These are phyloP conservation scores for Drosophila mimica DNA, from an alignment of 2,888 invertebrate species.

Conservation along the genomic window DNA sequence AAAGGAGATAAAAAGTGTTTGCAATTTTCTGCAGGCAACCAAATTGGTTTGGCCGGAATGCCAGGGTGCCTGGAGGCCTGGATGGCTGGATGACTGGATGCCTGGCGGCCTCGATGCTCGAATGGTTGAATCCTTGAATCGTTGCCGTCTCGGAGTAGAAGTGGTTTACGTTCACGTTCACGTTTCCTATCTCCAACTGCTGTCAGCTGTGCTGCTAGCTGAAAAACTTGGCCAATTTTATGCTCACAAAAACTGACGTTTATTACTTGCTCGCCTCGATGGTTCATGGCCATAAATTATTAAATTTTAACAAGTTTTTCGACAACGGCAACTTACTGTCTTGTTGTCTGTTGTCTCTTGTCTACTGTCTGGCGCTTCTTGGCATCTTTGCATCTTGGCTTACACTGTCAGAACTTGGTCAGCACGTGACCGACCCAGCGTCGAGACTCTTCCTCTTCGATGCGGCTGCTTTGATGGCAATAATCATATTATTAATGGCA, in stretches of 20 bases:
- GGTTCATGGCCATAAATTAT: slow-evolving; percentile 73
- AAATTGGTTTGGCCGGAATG: slow-evolving; percentile 53
- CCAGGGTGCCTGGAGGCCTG: neutral
- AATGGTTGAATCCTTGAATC: slow-evolving; percentile 8
- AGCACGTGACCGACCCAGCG: slow-evolving; percentile 60
- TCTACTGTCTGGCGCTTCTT: slow-evolving; percentile 36
- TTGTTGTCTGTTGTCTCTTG: slow-evolving; percentile 25
- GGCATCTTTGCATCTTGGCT: slow-evolving; percentile 46
- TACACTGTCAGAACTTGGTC: slow-evolving; percentile 59
- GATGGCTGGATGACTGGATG: neutral
- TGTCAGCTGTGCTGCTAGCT: slow-evolving; percentile 53
- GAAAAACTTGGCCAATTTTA: slow-evolving; percentile 74
- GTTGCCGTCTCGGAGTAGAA: slow-evolving; percentile 9
- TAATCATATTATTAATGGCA: slow-evolving; percentile 67
- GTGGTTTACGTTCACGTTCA: slow-evolving; percentile 32
- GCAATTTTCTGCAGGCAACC: slow-evolving; percentile 61
- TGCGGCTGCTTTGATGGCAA: slow-evolving; percentile 52
- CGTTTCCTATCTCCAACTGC: slow-evolving; percentile 43
- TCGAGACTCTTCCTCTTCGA: neutral
- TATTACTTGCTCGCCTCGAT: slow-evolving; percentile 62
- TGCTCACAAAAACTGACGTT: slow-evolving; percentile 72
- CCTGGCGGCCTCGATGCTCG: neutral
- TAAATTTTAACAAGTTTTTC: slow-evolving; percentile 81
- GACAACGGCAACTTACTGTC: slow-evolving; percentile 64
- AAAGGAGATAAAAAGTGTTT: slow-evolving; percentile 13